phyloP scores from a whole-genome alignment of 1,140 invertebrate species.

The Laupala kohalensis region DNA sequence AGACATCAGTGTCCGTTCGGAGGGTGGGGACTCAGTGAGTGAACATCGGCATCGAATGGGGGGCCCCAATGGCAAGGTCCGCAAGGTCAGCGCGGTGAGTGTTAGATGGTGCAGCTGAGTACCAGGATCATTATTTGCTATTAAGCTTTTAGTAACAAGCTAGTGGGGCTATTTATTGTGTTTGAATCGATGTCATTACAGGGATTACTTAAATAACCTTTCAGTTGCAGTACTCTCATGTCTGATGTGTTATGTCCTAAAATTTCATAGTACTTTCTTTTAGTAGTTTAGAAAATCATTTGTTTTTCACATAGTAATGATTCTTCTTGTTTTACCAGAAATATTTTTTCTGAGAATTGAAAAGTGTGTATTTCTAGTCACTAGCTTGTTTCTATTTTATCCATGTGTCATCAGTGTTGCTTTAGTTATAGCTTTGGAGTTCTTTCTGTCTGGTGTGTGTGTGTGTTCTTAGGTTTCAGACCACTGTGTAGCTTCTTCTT shows the following conservation, averaged over 20 bases:
- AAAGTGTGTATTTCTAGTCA: no score
- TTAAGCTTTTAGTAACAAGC: not conserved
- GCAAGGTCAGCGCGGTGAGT: conserved; percentile 87
- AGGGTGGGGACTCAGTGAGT: conserved; percentile 70
- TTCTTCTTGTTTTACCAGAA: no score
- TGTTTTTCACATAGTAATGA: no score
- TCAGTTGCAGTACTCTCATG: no score
- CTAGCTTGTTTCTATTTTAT: not conserved
- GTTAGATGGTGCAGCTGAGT: conserved; percentile 17
- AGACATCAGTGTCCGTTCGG: conserved; percentile 81
- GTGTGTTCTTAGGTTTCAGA: not conserved
- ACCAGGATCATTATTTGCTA: not conserved
- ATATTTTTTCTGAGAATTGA: no score
- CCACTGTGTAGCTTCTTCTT: not conserved
- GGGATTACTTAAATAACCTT: no score
- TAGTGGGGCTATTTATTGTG: no score
- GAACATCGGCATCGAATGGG: conserved; percentile 45
- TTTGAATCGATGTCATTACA: no score
- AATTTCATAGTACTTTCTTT: no score
- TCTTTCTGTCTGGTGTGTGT: not conserved
- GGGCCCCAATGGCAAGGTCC: conserved; percentile 50
- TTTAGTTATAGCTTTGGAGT: not conserved
- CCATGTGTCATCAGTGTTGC: not conserved
- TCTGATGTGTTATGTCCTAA: no score
- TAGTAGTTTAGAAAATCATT: no score